phyloP scores from a whole-genome alignment of 2,888 invertebrate species.

The Heteromurus nitidus region DNA sequence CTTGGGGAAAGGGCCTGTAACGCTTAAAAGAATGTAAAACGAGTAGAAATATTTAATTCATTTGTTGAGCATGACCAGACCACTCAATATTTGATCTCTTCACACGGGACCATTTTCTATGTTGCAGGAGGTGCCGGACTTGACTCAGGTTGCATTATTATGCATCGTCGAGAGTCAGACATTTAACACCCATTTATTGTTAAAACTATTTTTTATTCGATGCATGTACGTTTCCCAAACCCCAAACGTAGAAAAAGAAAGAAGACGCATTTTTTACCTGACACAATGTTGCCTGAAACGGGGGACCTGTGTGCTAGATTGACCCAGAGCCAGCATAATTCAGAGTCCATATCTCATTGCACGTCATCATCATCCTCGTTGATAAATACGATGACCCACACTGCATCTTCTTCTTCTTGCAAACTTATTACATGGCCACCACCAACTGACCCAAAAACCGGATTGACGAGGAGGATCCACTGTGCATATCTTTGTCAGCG shows the following conservation, averaged over 20 bases:
- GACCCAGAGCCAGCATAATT: conserved; percentile 15
- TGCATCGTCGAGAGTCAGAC: too few relatives aligned
- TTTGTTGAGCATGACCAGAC: too few relatives aligned
- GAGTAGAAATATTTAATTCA: too few relatives aligned
- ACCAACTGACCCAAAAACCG: conserved; percentile 64
- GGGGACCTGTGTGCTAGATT: neutral
- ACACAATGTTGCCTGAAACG: neutral
- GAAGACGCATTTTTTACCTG: neutral
- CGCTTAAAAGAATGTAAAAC: too few relatives aligned
- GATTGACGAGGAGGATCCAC: conserved; percentile 47
- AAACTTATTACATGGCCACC: conserved; percentile 34
- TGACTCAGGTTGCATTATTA: neutral
- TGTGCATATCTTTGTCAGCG: neutral
- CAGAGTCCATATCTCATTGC: neutral
- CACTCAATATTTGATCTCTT: too few relatives aligned
- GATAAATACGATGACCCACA: conserved; percentile 49
- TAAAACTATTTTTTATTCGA: too few relatives aligned
- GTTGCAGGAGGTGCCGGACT: neutral
- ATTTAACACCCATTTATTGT: too few relatives aligned
- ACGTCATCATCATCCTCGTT: conserved; percentile 12
- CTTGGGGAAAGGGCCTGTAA: too few relatives aligned
- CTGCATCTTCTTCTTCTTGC: conserved; percentile 15
- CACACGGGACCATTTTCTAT: conserved; percentile 4
- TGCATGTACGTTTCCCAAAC: too few relatives aligned
- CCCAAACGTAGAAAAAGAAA: neutral